phyloP scores from a whole-genome alignment of 92 coral and sea anemone species.

The Parazoanthus darwini region DNA sequence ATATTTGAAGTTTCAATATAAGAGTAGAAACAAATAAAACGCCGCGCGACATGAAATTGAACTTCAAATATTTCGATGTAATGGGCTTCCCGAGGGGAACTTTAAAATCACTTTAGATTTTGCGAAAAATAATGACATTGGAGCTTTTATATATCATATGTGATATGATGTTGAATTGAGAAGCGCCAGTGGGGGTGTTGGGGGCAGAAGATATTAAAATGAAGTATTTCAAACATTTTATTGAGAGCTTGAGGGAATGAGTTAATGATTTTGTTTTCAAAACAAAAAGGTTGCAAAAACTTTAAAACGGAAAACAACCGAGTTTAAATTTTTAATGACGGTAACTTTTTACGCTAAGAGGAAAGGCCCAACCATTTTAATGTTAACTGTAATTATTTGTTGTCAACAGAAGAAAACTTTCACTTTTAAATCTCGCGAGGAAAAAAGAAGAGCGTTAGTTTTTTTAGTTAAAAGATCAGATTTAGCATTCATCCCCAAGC shows the following conservation, averaged over 20 bases:
- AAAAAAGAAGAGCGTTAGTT: background rate
- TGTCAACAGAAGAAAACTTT: background rate
- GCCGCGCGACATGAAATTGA: background rate
- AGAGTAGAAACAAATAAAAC: too few relatives aligned
- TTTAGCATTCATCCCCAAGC: background rate
- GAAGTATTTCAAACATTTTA: background rate
- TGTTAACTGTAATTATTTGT: background rate
- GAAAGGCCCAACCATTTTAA: background rate
- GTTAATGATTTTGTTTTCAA: background rate
- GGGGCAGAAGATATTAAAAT: background rate
- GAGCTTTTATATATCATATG: background rate
- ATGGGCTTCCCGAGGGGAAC: background rate
- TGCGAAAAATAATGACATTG: background rate
- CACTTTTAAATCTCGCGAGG: background rate
- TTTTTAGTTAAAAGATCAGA: too few relatives aligned
- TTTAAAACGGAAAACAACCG: background rate
- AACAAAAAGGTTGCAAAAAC: background rate
- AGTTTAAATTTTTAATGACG: background rate
- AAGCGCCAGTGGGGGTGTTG: background rate
- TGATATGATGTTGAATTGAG: background rate
- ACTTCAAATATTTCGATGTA: background rate
- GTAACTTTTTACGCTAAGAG: background rate
- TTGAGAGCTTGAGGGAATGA: background rate
- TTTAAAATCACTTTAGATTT: too few relatives aligned
- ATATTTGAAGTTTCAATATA: background rate